phyloP scores from a whole-genome alignment of 1,140 invertebrate genomes.

The Drosophila novamexicana region DNA sequence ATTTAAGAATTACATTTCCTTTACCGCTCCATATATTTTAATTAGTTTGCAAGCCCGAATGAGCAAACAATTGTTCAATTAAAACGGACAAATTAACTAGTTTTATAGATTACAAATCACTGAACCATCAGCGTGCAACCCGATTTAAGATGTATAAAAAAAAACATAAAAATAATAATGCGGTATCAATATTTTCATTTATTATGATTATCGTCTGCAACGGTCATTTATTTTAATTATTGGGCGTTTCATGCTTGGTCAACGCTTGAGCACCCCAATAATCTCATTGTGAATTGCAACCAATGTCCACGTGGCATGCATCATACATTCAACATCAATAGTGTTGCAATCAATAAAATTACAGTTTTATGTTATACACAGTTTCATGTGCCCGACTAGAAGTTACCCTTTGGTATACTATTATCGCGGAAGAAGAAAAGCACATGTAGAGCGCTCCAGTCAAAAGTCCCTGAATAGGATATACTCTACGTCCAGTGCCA shows the following conservation, averaged over 20 bases:
- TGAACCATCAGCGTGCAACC: background rate
- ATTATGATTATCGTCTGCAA: conserved; percentile 14
- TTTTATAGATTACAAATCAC: background rate
- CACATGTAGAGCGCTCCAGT: no score
- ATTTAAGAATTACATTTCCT: background rate
- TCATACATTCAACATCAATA: conserved; percentile 43
- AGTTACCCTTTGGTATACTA: conserved; percentile 3
- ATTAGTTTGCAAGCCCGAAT: background rate
- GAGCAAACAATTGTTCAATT: background rate
- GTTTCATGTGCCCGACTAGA: background rate
- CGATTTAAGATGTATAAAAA: background rate
- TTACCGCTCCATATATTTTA: background rate
- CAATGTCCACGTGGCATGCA: conserved; percentile 34
- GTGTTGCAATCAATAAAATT: conserved; percentile 65
- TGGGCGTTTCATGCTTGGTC: conserved; percentile 51
- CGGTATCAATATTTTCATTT: conserved; percentile 30
- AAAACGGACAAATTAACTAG: background rate
- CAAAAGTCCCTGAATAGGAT: no score
- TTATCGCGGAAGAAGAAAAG: background rate
- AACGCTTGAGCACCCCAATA: conserved; percentile 32
- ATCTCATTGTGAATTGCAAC: conserved; percentile 50
- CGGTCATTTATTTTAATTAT: conserved; percentile 61
- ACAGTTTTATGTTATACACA: conserved; percentile 26
- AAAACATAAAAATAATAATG: conserved; percentile 32
- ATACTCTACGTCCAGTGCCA: no score